Conservation (phyloP, 2,888 invertebrate genomes). For the Leptura quadrifasciata region DNA sequence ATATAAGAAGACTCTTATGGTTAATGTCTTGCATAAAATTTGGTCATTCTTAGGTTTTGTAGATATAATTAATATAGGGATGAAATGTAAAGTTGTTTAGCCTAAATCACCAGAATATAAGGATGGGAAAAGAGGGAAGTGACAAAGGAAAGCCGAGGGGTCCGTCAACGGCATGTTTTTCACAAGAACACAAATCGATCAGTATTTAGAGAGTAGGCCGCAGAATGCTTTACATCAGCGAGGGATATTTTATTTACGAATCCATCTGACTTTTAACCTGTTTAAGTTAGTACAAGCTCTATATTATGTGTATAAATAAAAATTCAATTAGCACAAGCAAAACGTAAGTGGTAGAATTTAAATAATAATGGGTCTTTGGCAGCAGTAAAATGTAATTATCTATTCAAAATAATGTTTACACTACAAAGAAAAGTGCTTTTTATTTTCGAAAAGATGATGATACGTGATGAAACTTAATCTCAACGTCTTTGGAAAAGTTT, state of each 20-base stretch:
- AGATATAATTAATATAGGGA: background rate
- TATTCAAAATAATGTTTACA: too few species aligned
- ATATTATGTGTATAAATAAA: too few species aligned
- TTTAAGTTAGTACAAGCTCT: background rate
- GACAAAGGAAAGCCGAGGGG: conserved; percentile 3
- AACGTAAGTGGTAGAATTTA: background rate
- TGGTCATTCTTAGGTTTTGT: background rate
- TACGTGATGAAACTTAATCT: too few species aligned
- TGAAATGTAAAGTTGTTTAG: background rate
- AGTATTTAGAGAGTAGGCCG: background rate
- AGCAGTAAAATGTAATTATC: too few species aligned
- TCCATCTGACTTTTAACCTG: background rate
- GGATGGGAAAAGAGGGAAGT: background rate
- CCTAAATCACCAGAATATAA: background rate
- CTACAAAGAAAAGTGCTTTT: too few species aligned
- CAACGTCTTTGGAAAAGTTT: too few species aligned
- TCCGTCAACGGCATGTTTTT: conserved; percentile 2
- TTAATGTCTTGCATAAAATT: too few species aligned
- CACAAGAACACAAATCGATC: conserved; percentile 3
- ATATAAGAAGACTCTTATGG: too few species aligned
- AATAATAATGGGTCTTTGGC: background rate
- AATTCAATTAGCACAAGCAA: too few species aligned
- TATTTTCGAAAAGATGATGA: too few species aligned
- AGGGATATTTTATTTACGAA: background rate
- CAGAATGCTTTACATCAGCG: background rate